Conservation (phyloP, 2,113 vertebrate genomes). For the mouse (Mus musculus) region DNA sequence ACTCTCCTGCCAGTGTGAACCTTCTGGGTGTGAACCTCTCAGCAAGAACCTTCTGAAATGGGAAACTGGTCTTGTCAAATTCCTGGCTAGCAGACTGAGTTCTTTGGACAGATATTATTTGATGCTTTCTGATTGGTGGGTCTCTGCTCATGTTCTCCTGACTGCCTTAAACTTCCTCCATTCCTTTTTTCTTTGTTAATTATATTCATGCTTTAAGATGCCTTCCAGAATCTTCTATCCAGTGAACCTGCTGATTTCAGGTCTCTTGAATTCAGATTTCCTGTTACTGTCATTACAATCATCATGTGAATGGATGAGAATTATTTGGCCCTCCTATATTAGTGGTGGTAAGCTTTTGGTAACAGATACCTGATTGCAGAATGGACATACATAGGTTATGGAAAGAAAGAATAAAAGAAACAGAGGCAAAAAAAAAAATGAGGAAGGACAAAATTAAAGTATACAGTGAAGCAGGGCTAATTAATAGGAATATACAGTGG, state of each 20-base stretch:
- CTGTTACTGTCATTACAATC: not conserved
- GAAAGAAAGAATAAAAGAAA: not conserved
- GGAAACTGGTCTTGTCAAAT: not conserved
- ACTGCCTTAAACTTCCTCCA: not conserved
- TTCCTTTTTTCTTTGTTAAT: not conserved
- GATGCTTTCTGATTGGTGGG: not conserved
- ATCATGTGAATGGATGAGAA: not conserved
- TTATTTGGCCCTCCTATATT: not conserved
- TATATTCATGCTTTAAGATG: not conserved
- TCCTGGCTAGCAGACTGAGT: not conserved
- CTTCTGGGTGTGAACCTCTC: conserved; percentile 11
- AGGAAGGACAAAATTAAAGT: not conserved
- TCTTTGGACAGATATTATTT: not conserved
- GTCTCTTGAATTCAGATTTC: not conserved
- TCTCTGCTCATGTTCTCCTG: conserved; percentile 14
- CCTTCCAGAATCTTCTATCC: not conserved
- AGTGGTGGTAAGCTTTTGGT: not conserved
- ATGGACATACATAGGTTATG: not conserved
- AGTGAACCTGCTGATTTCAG: not conserved
- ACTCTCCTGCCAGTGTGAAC: not conserved
- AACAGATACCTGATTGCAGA: not conserved
- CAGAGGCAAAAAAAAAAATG: not conserved
- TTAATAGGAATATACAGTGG: not conserved
- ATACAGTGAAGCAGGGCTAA: not conserved
- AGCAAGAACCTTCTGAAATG: conserved; percentile 20